A percentile compares a stretch with the other conserved stretches of the same genome.
Evolutionary conservation across 2,797 vertebrate species (phyloP).

Genomic region (Scomberomorus guttatus): DNA sequence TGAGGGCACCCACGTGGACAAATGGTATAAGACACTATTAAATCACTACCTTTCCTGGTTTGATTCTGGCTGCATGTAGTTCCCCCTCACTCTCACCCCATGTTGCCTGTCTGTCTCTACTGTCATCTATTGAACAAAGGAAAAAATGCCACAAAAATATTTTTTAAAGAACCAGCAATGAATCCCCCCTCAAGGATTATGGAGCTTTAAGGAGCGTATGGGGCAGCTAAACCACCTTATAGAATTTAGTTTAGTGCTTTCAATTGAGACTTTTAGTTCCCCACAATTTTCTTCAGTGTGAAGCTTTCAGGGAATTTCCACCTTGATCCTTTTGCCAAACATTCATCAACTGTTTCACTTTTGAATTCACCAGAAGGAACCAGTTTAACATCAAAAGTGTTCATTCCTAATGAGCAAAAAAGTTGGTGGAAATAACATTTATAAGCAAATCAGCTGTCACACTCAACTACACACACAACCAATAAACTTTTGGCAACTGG

Average conservation of each 20-base stretch:
- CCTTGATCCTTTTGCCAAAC: not conserved
- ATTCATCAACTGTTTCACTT: constrained; percentile 36
- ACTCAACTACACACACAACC: not conserved
- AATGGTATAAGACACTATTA: too few species aligned
- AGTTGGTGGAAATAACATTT: not conserved
- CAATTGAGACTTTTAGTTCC: not conserved
- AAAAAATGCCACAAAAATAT: too few species aligned
- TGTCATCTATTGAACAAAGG: not conserved
- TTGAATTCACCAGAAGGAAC: constrained; percentile 23
- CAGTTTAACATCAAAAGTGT: not conserved
- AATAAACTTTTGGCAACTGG: not conserved
- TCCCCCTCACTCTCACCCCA: too few species aligned
- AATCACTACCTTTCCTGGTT: too few species aligned
- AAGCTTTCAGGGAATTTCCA: constrained; percentile 29
- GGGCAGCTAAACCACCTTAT: not conserved
- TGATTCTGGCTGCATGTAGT: too few species aligned
- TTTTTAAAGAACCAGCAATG: not conserved
- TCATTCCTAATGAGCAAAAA: not conserved
- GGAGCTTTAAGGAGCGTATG: not conserved
- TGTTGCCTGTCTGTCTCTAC: too few species aligned
- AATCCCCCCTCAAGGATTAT: not conserved
- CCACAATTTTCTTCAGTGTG: not conserved
- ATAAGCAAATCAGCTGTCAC: not conserved
- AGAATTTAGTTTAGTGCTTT: not conserved
- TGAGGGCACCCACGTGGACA: too few species aligned